Base-by-base conservation (phyloP, 2,113 vertebrate species). In the Ailurus styani region DNA sequence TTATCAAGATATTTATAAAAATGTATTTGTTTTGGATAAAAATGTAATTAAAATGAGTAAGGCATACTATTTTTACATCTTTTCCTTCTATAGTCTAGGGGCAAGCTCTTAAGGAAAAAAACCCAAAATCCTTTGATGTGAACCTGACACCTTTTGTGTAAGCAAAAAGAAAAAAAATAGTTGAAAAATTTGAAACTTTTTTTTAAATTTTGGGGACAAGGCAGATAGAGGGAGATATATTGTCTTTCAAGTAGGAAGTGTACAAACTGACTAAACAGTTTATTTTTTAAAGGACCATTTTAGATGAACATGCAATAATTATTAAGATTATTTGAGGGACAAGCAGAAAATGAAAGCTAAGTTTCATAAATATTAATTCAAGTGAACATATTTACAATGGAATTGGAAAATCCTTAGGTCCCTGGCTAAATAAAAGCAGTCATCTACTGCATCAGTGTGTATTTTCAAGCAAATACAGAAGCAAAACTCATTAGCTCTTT, bases 401-500 rank as follows among this genome's bases (percentile, higher is more conserved):
- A 87, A 87, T 6, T 82, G 29, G 85, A 96, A 97, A 97, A 88
- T 87, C 66, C 64, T 88, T 90, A 78, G 37, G 54, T 98, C 93
- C 66, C 85, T 97, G 81, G 29, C 81, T 97, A 94, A 96, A 95
- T 93, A 94, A 97, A 95, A 89, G 95, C 86, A 94, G 94, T 79
- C 57, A 95, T 81, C 42, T 84, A 89, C 95, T 96, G 95, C 40
- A 94, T 70, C 55, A 90, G 55, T 77, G 98, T 68, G 97, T 98
- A 98, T 97, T 98, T 98, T 98, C 95, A 98, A 97, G 94, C 94
- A 96, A 98, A 98, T 98, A 98, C 96, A 98, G 92, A 99, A 98
- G 97, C 97, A 98, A 98, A 99, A 99, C 98, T 98, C 98, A 93
- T 98, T 98, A 98, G 97, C 98, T 99, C 98, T 99, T 99, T 98